A percentile compares a stretch with the other conserved stretches of the same genome.
Conservation (phyloP, 2,888 invertebrate species). For the Aphidoletes aphidimyza region DNA sequence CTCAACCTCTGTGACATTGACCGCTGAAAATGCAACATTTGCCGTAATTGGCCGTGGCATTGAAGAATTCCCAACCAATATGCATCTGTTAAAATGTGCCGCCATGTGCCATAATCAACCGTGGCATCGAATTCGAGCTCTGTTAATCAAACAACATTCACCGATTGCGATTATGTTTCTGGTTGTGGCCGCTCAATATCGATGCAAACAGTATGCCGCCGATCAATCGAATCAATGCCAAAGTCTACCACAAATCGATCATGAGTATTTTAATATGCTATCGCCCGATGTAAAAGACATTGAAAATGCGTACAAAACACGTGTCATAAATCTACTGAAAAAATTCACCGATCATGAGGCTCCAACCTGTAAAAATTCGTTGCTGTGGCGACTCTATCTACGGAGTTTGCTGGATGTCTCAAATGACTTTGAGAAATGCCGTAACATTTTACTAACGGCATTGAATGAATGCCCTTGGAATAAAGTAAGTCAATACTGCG, state of each 20-base stretch:
- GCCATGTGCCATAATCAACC: slow-evolving; percentile 66
- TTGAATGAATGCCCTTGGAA: slow-evolving; percentile 75
- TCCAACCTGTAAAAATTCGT: slow-evolving; percentile 64
- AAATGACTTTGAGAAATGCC: slow-evolving; percentile 63
- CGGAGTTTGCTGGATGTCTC: slow-evolving; percentile 67
- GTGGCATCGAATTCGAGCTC: slow-evolving; percentile 69
- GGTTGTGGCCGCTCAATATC: slow-evolving; percentile 64
- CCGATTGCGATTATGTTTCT: slow-evolving; percentile 67
- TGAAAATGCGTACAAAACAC: slow-evolving; percentile 60
- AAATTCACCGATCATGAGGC: slow-evolving; percentile 59
- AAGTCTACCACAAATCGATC: background rate
- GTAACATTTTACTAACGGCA: slow-evolving; percentile 67
- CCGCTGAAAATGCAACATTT: slow-evolving; percentile 61
- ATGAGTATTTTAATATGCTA: background rate
- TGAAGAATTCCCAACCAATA: slow-evolving; percentile 70
- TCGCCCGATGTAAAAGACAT: slow-evolving; percentile 56
- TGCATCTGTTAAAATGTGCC: slow-evolving; percentile 68
- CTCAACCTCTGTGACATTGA: slow-evolving; percentile 8
- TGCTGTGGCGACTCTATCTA: slow-evolving; percentile 74
- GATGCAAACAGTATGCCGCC: background rate
- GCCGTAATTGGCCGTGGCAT: slow-evolving; percentile 63
- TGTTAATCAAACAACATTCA: slow-evolving; percentile 66
- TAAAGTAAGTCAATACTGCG: slow-evolving; percentile 69
- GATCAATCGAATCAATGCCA: background rate
- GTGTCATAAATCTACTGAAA: slow-evolving; percentile 62